Percentiles rank a stretch among this genome's conserved stretches.
phyloP scores from a whole-genome alignment of 1,140 invertebrate genomes.

The Drosophila sulfurigaster region DNA sequence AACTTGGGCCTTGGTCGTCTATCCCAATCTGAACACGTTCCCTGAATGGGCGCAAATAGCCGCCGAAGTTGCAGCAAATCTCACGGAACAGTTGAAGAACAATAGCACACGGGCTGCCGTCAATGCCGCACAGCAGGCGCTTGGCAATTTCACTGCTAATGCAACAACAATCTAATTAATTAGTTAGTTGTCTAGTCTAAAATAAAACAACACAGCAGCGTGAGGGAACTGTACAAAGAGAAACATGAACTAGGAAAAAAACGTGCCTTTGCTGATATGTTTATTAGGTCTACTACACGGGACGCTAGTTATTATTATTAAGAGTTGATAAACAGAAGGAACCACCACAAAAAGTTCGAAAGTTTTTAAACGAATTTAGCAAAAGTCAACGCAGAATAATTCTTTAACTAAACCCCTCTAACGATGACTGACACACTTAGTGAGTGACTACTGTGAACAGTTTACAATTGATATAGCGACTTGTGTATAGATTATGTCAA shows the following conservation, averaged over 20 bases:
- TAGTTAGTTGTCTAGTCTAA: constrained; percentile 49
- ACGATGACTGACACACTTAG: constrained; percentile 4
- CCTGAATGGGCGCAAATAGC: constrained; percentile 79
- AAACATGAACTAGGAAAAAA: constrained; percentile 38
- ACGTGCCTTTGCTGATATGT: constrained; percentile 68
- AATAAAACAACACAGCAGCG: constrained; percentile 13
- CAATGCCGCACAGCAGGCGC: constrained; percentile 22
- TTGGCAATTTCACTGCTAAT: constrained; percentile 21
- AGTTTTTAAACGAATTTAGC: constrained; percentile 24
- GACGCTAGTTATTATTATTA: constrained; percentile 10
- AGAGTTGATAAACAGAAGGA: background rate
- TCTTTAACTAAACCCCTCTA: background rate
- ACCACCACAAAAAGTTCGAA: background rate
- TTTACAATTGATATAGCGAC: constrained; percentile 9
- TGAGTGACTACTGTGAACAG: constrained; percentile 4
- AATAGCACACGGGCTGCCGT: background rate
- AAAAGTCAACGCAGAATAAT: constrained; percentile 1
- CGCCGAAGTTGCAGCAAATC: constrained; percentile 34
- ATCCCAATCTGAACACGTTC: constrained; percentile 83
- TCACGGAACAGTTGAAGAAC: background rate
- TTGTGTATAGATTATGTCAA: constrained; percentile 37
- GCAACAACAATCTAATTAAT: constrained; percentile 54
- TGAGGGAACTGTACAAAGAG: constrained; percentile 31
- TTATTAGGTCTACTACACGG: constrained; percentile 11
- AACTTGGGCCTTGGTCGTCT: constrained; percentile 87